Evolutionary conservation across 2,113 vertebrate genomes (phyloP).

Genomic region (Hypomesus transpacificus): DNA sequence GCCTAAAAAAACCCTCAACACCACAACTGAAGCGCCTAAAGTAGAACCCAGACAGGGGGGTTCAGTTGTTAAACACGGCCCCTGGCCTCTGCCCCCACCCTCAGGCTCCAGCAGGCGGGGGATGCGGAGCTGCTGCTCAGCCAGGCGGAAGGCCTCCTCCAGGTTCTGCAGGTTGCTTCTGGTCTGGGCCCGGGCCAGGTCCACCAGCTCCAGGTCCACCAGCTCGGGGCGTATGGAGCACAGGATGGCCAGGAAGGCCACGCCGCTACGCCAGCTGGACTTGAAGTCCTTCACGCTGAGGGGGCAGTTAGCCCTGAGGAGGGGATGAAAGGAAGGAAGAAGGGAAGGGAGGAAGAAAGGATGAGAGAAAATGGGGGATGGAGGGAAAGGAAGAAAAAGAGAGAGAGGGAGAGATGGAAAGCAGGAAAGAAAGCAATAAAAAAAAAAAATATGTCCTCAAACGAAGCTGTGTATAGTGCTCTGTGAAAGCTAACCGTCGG

Average conservation of each 20-base stretch:
- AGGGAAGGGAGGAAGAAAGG: background rate
- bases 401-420: background rate
- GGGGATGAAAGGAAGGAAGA: background rate
- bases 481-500: background rate
- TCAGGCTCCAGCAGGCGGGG: constrained; percentile 85
- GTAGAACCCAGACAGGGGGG: too few species aligned
- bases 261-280: constrained; percentile 86
- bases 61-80: background rate
- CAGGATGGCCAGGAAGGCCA: constrained; percentile 84
- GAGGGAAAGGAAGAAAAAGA: background rate
- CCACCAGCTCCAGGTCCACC: constrained; percentile 80
- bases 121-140: constrained; percentile 82
- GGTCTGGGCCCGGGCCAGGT: constrained; percentile 70
- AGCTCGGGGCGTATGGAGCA: constrained; percentile 82
- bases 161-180: constrained; percentile 84
- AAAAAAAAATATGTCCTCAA: background rate
- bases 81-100: constrained; percentile 63
- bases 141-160: constrained; percentile 82
- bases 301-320: constrained; percentile 66
- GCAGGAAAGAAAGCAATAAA: background rate
- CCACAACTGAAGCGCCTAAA: too few species aligned
- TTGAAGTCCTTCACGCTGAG: constrained; percentile 84
- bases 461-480: background rate
- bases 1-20: too few species aligned
- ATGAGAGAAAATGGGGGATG: background rate